phyloP scores from a whole-genome alignment of 2,797 vertebrate species.

The Neostethus bicornis region DNA sequence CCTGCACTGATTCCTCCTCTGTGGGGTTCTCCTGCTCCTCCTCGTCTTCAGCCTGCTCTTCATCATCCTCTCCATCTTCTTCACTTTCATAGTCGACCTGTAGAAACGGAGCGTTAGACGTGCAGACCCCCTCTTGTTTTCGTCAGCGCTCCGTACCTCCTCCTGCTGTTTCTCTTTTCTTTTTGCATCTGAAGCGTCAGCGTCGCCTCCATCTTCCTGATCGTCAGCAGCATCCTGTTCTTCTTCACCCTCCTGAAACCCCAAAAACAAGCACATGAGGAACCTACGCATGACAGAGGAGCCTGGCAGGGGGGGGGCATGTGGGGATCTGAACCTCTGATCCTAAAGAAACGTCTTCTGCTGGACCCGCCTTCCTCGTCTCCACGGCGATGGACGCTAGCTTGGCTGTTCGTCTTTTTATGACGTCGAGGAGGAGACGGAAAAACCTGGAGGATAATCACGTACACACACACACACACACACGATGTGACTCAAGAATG shows the following conservation, averaged over 20 bases:
- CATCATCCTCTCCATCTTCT: constrained; percentile 80
- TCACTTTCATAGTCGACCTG: constrained; percentile 97
- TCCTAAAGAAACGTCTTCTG: too few species aligned
- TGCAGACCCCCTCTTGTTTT: too few species aligned
- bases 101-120: neutral
- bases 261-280: too few species aligned
- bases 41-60: constrained; percentile 58
- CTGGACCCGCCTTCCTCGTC: constrained; percentile 84
- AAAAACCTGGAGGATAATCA: constrained; percentile 87
- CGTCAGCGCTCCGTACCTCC: constrained; percentile 87
- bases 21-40: constrained; percentile 33
- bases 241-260: constrained; percentile 71
- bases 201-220: constrained; percentile 90
- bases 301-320: too few species aligned
- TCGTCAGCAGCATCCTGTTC: constrained; percentile 83
- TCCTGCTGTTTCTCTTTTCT: constrained; percentile 89
- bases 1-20: constrained; percentile 10
- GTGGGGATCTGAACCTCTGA: too few species aligned
- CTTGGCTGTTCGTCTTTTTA: constrained; percentile 87
- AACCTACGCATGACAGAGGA: too few species aligned
- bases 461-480: too few species aligned
- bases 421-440: constrained; percentile 83
- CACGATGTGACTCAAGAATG: too few species aligned
- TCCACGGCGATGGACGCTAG: constrained; percentile 85
- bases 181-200: constrained; percentile 90